phyloP scores from a whole-genome alignment of 2,888 invertebrate species.

The Tipula unca region DNA sequence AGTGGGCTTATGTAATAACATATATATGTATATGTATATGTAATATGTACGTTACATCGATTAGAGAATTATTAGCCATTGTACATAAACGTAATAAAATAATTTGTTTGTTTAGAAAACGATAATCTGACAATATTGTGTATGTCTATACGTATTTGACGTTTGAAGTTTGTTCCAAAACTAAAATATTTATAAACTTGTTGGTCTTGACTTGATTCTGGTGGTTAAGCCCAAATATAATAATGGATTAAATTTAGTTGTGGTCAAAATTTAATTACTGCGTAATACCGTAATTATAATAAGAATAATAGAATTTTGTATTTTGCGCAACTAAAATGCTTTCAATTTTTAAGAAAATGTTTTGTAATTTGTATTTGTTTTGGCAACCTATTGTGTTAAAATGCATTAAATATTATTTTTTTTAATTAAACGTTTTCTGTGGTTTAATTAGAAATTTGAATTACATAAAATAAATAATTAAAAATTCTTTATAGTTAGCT shows the following conservation, averaged over 20 bases:
- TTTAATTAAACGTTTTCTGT: neutral
- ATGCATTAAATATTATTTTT: neutral
- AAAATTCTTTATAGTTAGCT: neutral
- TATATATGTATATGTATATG: no score
- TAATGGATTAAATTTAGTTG: neutral
- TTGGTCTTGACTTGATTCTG: neutral
- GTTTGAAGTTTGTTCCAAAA: neutral
- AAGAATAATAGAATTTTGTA: neutral
- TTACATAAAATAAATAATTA: neutral
- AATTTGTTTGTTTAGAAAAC: neutral
- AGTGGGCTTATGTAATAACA: neutral
- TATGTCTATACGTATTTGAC: no score
- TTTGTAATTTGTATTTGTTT: neutral
- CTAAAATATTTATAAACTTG: neutral
- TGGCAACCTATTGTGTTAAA: neutral
- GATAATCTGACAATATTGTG: neutral
- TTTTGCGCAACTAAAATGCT: neutral
- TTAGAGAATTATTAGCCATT: neutral
- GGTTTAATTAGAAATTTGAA: neutral
- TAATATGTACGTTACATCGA: neutral
- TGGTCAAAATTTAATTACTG: neutral
- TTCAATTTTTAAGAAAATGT: neutral
- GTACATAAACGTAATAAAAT: neutral
- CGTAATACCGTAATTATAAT: no score
- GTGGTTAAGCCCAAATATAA: neutral